Evolutionary conservation across 2,797 vertebrate genomes (phyloP).

Genomic region (Phalloptychus januarius): DNA sequence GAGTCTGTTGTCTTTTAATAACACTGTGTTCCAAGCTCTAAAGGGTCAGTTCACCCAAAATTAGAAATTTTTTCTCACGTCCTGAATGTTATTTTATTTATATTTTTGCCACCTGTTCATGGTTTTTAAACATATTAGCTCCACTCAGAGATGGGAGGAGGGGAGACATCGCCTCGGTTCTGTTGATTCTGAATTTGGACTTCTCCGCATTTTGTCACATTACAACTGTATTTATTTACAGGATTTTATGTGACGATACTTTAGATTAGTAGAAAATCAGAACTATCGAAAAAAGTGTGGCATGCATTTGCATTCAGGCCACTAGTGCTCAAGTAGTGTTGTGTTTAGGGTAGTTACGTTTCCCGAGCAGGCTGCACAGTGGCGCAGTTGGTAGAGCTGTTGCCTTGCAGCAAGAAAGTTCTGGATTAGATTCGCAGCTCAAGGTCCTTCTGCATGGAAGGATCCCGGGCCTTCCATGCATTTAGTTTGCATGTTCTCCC

Average conservation of each 20-base stretch:
- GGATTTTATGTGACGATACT: not conserved
- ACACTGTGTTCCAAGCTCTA: slow-evolving; percentile 34
- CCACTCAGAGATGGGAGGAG: not conserved
- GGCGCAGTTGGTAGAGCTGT: too few species aligned
- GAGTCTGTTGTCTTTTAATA: slow-evolving; percentile 50
- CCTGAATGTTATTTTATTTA: not conserved
- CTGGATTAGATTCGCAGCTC: too few species aligned
- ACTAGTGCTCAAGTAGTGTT: too few species aligned
- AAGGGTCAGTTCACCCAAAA: slow-evolving; percentile 37
- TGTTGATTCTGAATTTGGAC: not conserved
- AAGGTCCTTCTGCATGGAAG: too few species aligned
- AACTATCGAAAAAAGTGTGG: not conserved
- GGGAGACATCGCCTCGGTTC: not conserved
- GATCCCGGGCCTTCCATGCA: too few species aligned
- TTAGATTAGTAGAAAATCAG: not conserved
- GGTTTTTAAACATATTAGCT: not conserved
- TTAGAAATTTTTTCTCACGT: slow-evolving; percentile 16
- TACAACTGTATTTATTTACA: not conserved
- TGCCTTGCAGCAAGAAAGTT: too few species aligned
- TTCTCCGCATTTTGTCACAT: not conserved
- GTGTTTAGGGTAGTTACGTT: too few species aligned
- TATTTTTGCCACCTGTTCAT: slow-evolving; percentile 1
- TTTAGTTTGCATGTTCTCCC: too few species aligned
- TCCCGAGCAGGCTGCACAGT: too few species aligned
- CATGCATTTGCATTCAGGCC: not conserved